Percentiles rank a stretch among this genome's conserved stretches.
phyloP scores from a whole-genome alignment of 2,113 vertebrate species.

The Tor tambroides region DNA sequence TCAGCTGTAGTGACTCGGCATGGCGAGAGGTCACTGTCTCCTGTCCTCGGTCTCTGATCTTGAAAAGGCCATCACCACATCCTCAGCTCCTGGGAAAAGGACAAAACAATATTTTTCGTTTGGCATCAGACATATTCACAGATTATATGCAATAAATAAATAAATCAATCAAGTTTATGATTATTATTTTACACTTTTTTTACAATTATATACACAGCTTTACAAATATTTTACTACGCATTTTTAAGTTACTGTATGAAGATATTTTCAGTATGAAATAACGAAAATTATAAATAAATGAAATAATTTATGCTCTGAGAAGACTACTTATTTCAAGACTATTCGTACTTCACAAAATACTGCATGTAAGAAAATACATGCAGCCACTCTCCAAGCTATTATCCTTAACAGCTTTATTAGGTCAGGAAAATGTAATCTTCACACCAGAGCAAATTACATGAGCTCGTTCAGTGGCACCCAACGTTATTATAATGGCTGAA shows the following conservation, averaged over 20 bases:
- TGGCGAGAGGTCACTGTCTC: slow-evolving; percentile 83
- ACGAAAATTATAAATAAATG: not conserved
- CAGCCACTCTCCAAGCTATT: not conserved
- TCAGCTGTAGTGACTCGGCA: slow-evolving; percentile 53
- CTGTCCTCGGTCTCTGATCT: slow-evolving; percentile 96
- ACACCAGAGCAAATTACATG: not conserved
- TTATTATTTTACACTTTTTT: not conserved
- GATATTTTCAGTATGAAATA: not conserved
- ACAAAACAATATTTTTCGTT: not conserved
- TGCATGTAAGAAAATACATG: not conserved
- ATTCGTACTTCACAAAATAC: not conserved
- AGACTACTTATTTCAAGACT: not conserved
- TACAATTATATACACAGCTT: not conserved
- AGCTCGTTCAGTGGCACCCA: not conserved
- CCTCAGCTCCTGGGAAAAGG: slow-evolving; percentile 87
- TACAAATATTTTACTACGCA: not conserved
- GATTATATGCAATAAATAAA: not conserved
- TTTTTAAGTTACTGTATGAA: not conserved
- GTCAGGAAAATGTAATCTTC: not conserved
- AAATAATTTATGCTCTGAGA: not conserved
- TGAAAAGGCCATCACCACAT: slow-evolving; percentile 99
- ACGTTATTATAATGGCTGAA: not conserved
- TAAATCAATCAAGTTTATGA: not conserved
- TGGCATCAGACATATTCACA: not conserved
- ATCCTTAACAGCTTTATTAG: slow-evolving; percentile 14